Percentiles rank a stretch among this genome's conserved stretches.
Evolutionary conservation across 2,888 invertebrate genomes (phyloP).

Genomic region (Andrena praecox): DNA sequence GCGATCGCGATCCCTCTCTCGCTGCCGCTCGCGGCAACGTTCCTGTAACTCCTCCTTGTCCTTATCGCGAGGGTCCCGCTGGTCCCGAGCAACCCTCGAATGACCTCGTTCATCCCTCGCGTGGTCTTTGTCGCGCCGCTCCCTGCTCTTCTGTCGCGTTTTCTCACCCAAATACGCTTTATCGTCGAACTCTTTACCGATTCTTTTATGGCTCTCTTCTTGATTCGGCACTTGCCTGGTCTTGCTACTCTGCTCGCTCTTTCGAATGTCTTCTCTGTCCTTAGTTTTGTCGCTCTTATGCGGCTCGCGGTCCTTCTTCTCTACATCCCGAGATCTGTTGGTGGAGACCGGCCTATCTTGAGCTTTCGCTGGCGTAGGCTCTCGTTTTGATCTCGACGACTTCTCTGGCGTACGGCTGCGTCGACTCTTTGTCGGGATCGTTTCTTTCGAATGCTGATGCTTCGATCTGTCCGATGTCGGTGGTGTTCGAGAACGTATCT

Average conservation of each 20-base stretch:
- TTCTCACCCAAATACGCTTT: slow-evolving; percentile 85
- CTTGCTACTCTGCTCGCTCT: slow-evolving; percentile 68
- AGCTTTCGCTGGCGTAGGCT: slow-evolving; percentile 73
- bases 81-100: slow-evolving; percentile 69
- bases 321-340: slow-evolving; percentile 74
- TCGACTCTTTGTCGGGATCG: slow-evolving; percentile 69
- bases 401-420: slow-evolving; percentile 82
- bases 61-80: slow-evolving; percentile 76
- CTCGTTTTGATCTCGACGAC: slow-evolving; percentile 76
- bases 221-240: slow-evolving; percentile 69
- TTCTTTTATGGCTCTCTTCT: slow-evolving; percentile 84
- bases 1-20: slow-evolving; percentile 86
- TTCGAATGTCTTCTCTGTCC: slow-evolving; percentile 73
- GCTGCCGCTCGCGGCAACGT: slow-evolving; percentile 87
- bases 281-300: slow-evolving; percentile 81
- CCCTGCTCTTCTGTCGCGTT: slow-evolving; percentile 85
- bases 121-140: slow-evolving; percentile 79
- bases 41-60: slow-evolving; percentile 87
- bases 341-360: slow-evolving; percentile 75
- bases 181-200: slow-evolving; percentile 79
- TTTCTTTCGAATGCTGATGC: slow-evolving; percentile 78
- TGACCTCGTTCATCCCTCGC: slow-evolving; percentile 77
- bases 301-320: slow-evolving; percentile 80
- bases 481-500: slow-evolving; percentile 82
- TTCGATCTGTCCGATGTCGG: slow-evolving; percentile 77